Percentiles rank a stretch among this genome's conserved stretches.
Conservation (phyloP, 2,888 invertebrate species). For the Lycophotia porphyrea region DNA sequence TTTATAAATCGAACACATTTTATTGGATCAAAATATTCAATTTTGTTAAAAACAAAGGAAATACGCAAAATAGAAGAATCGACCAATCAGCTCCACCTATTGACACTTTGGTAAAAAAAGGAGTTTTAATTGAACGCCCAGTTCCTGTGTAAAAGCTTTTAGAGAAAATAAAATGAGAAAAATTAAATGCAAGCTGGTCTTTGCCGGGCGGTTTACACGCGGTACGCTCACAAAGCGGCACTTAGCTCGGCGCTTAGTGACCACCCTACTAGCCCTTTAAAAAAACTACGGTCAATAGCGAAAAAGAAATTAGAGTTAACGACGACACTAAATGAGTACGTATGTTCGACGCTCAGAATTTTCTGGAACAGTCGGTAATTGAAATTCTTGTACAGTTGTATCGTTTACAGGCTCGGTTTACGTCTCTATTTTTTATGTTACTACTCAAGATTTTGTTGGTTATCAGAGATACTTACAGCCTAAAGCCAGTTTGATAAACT, state of each 20-base stretch:
- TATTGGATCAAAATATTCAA: constrained; percentile 17
- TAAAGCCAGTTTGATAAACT: constrained; percentile 40
- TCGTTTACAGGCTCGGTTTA: constrained; percentile 38
- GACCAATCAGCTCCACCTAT: constrained; percentile 74
- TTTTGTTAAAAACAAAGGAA: constrained; percentile 20
- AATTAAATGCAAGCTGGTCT: constrained; percentile 76
- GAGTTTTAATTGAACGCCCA: constrained; percentile 81
- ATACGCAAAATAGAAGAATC: constrained; percentile 58
- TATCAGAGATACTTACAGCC: constrained; percentile 22
- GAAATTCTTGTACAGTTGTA: constrained; percentile 50
- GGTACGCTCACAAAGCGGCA: constrained; percentile 79
- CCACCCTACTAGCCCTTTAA: constrained; percentile 72
- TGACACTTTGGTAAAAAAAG: constrained; percentile 69
- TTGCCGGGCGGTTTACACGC: constrained; percentile 78
- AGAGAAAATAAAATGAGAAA: constrained; percentile 77
- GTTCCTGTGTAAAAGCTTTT: constrained; percentile 82
- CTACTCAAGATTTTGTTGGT: constrained; percentile 31
- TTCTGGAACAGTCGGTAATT: constrained; percentile 49
- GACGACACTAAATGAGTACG: constrained; percentile 64
- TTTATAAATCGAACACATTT: constrained; percentile 45
- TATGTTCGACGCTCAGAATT: constrained; percentile 37
- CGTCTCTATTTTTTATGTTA: constrained; percentile 26
- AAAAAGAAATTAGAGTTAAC: constrained; percentile 74
- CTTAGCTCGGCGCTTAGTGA: constrained; percentile 79
- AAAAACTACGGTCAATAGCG: constrained; percentile 71